Percentiles rank a stretch among this genome's conserved stretches.
Evolutionary conservation across 2,888 invertebrate species (phyloP).

Genomic region (Chrysopilus asiliformis): DNA sequence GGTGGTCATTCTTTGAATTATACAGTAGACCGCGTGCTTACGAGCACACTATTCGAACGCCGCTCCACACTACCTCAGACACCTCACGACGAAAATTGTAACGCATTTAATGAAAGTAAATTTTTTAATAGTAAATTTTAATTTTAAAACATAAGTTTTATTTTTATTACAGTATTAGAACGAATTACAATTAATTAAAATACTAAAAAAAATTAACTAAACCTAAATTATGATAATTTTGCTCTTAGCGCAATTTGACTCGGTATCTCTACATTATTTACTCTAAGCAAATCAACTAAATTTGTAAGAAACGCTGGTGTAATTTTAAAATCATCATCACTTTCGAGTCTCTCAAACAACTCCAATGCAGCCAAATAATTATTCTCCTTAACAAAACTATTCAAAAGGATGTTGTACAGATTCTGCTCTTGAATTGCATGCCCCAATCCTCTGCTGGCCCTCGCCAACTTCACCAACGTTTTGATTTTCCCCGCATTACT

Average conservation of each 20-base stretch:
- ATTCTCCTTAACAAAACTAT: constrained; percentile 25
- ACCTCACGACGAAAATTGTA: too few relatives aligned
- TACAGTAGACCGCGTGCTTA: too few relatives aligned
- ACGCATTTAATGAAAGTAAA: too few relatives aligned
- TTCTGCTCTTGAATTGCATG: constrained; percentile 27
- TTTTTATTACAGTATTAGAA: too few relatives aligned
- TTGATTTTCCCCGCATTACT: constrained; percentile 25
- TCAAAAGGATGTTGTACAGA: constrained; percentile 29
- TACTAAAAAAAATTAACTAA: too few relatives aligned
- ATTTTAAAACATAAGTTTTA: too few relatives aligned
- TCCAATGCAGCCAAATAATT: constrained; percentile 26
- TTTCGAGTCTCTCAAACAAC: constrained; percentile 28
- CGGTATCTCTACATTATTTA: constrained; percentile 31
- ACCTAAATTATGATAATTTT: constrained; percentile 21
- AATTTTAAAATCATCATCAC: constrained; percentile 27
- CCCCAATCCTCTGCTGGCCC: constrained; percentile 26
- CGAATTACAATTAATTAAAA: too few relatives aligned
- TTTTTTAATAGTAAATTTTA: too few relatives aligned
- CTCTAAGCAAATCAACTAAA: constrained; percentile 27
- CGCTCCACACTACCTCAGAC: too few relatives aligned
- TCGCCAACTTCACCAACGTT: constrained; percentile 27
- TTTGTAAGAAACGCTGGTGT: constrained; percentile 27
- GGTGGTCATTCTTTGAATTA: too few relatives aligned
- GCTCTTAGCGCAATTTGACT: constrained; percentile 29
- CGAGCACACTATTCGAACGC: too few relatives aligned